Base-by-base conservation (phyloP, 2,888 invertebrate genomes). In the Drosophila kokeensis region DNA sequence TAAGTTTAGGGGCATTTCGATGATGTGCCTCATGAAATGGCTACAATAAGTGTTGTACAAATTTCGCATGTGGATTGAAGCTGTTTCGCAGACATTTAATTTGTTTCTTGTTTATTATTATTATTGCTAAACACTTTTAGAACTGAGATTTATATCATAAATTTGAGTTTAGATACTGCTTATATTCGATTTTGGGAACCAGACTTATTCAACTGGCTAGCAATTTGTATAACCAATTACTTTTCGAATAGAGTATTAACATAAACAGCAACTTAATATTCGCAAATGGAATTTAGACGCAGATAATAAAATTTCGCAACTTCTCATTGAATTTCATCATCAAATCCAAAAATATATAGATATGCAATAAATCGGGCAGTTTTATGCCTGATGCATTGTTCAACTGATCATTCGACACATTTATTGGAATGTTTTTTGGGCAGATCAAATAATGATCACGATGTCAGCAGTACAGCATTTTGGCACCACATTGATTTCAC, bases 401-500 rank as follows among this genome's bases (percentile, higher is more conserved):
- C 66, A 50, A 69, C 59, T 59, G 45, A 29, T 40, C 54, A 66
- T 60, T 78, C 45, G 60, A 68, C 65, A 68, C 68, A 79, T 79
- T 76, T 76, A 63, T 63, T 30, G 40, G 49, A 61, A 45, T 69
- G 30, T 63, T 63, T 8, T 69, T 69, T n/a, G n/a, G 42, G 54
- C 62, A 50, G 13, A n/a, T 29, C 24, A 53, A 58, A 53, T 30
- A 49, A 49, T 29, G 42, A 57, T 69, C 24, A 21, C 30, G 18
- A 60, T 72, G 57, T 55, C 52, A 42, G 29, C 49, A 50, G 59
- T 15, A 40, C 54, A 50, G 54, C 38, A 27, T 27, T 36, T 53
- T 29, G 21, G 34, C 48, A 30, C 27, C 59, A 66, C 69, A 24
- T 68, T 45, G 53, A 76, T 79, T 82, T 76, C 82, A 71, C 50